Percentiles rank a stretch among this genome's conserved stretches.
These are phyloP conservation scores for Chelonia mydas DNA, from an alignment of 2,797 vertebrate species.

Conservation along the genomic window DNA sequence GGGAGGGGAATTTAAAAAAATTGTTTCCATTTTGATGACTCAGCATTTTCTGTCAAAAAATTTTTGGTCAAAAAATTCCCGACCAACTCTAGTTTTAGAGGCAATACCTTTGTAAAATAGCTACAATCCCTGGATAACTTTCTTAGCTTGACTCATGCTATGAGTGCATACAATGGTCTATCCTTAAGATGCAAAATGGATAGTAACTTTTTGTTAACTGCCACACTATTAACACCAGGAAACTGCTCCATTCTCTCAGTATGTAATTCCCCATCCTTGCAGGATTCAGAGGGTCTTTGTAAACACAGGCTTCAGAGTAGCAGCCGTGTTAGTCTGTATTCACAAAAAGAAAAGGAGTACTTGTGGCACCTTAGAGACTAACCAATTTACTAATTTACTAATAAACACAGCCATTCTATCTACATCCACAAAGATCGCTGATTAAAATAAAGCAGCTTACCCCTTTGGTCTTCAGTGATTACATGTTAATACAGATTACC, in stretches of 20 bases:
- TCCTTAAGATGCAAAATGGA: background rate
- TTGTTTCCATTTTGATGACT: background rate
- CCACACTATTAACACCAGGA: background rate
- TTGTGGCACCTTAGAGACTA: too few relatives aligned
- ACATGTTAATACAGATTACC: constrained; percentile 8
- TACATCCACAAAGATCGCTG: background rate
- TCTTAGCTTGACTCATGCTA: background rate
- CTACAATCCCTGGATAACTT: background rate
- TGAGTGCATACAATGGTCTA: background rate
- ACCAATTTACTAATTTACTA: too few relatives aligned
- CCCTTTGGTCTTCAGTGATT: background rate
- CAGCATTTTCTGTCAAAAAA: background rate
- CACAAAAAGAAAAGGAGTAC: too few relatives aligned
- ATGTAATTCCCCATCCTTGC: background rate
- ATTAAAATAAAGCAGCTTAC: constrained; percentile 26
- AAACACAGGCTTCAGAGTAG: background rate
- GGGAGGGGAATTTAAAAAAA: background rate
- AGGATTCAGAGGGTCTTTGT: constrained; percentile 23
- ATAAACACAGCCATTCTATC: background rate
- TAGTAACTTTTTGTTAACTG: background rate
- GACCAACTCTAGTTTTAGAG: background rate
- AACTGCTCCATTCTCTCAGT: background rate
- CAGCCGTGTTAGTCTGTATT: too few relatives aligned
- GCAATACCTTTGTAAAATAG: background rate
- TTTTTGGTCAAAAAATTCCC: background rate